A percentile compares a stretch with the other conserved stretches of the same genome.
These are phyloP conservation scores for Tridacna crocea DNA, from an alignment of 2,888 invertebrate species.

Conservation along the genomic window DNA sequence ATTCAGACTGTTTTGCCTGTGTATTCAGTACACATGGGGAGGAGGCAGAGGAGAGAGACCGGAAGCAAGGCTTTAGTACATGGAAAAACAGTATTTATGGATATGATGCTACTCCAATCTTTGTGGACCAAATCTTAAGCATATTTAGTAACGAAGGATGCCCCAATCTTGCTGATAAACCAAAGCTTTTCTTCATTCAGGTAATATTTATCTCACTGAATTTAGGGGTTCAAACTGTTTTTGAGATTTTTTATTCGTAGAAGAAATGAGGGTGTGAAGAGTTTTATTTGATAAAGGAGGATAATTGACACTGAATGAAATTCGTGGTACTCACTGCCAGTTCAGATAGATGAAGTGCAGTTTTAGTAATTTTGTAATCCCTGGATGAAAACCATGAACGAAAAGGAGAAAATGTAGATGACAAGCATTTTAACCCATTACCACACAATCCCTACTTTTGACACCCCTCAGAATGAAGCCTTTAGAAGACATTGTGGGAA, in stretches of 20 bases:
- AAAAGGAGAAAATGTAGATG: not conserved
- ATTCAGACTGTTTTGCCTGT: conserved; percentile 21
- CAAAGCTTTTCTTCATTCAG: conserved; percentile 36
- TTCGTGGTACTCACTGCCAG: not conserved
- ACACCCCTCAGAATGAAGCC: no score
- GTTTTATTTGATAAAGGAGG: not conserved
- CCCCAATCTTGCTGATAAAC: conserved; percentile 12
- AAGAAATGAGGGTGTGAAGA: not conserved
- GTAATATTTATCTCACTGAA: not conserved
- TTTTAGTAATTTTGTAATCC: no score
- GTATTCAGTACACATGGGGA: conserved; percentile 30
- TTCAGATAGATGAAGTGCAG: not conserved
- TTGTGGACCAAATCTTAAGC: conserved; percentile 16
- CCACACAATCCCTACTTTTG: not conserved
- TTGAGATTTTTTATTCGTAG: not conserved
- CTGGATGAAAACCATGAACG: not conserved
- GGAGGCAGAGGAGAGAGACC: not conserved
- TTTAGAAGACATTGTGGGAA: not conserved
- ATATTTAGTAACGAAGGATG: conserved; percentile 19
- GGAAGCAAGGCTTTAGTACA: not conserved
- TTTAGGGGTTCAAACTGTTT: not conserved
- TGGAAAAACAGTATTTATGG: conserved; percentile 19
- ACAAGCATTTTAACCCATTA: not conserved
- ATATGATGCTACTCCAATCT: not conserved
- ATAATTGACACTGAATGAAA: not conserved